phyloP scores from a whole-genome alignment of 2,113 vertebrate species.

The Lethenteron camtschaticum region DNA sequence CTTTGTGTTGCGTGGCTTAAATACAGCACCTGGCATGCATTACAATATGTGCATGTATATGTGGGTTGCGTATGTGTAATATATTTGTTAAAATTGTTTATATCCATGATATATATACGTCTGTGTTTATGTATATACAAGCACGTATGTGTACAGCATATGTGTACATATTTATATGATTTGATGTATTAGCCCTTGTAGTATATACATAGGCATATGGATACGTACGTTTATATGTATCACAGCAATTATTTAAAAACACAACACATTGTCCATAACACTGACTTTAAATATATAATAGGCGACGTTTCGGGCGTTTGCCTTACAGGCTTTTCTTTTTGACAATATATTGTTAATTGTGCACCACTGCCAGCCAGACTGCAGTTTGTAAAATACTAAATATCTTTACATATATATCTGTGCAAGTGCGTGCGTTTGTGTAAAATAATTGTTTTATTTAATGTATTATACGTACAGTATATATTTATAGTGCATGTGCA shows the following conservation, averaged over 20 bases:
- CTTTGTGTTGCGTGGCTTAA: no score
- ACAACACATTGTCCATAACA: neutral
- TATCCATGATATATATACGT: neutral
- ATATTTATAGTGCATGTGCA: no score
- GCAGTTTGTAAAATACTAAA: neutral
- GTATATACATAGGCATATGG: neutral
- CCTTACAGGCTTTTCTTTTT: no score
- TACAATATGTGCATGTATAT: no score
- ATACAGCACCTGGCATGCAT: no score
- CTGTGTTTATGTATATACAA: neutral
- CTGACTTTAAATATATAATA: neutral
- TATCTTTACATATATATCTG: neutral
- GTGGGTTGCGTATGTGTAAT: neutral
- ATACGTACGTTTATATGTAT: constrained; percentile 1
- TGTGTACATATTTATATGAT: neutral
- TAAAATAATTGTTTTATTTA: neutral
- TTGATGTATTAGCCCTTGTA: neutral
- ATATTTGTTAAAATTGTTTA: neutral
- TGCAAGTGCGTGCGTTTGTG: neutral
- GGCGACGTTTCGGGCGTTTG: no score
- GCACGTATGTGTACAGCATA: neutral
- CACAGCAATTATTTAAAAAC: neutral
- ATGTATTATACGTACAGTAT: no score
- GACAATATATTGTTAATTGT: no score
- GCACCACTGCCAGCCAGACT: no score